Conservation (phyloP, 2,113 vertebrate species). For the Limanda limanda region DNA sequence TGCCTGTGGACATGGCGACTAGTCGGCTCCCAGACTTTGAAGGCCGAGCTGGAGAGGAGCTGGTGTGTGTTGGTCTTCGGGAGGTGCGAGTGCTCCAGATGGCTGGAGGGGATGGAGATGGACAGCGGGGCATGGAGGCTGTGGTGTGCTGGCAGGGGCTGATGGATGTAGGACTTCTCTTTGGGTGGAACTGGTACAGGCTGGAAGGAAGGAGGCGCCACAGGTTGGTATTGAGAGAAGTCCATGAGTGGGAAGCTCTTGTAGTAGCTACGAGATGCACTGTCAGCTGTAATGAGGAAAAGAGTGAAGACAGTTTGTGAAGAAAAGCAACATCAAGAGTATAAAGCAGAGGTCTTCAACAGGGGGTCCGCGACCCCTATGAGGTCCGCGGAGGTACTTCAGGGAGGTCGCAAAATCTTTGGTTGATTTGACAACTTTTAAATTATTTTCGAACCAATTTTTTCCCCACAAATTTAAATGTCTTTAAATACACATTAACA, state of each 20-base stretch:
- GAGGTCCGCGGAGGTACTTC: too few species aligned
- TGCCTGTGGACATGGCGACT: conserved; percentile 77
- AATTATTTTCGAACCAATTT: too few species aligned
- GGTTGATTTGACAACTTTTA: too few species aligned
- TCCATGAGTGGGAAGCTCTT: conserved; percentile 86
- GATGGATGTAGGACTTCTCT: conserved; percentile 83
- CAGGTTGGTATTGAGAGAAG: conserved; percentile 76
- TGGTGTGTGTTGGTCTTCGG: conserved; percentile 81
- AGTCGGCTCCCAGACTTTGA: conserved; percentile 83
- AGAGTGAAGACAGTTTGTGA: not conserved
- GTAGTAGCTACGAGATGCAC: conserved; percentile 84
- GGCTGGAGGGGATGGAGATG: conserved; percentile 78
- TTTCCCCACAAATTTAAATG: too few species aligned
- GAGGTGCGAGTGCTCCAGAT: conserved; percentile 80
- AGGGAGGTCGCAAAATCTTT: too few species aligned
- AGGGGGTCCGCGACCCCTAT: too few species aligned
- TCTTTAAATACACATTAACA: too few species aligned
- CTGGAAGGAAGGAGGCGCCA: conserved; percentile 78
- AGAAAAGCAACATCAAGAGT: not conserved
- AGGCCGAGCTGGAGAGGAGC: conserved; percentile 74
- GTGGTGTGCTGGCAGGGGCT: conserved; percentile 54
- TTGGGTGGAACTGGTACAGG: conserved; percentile 69
- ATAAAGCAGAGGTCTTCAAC: too few species aligned
- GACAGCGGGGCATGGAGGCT: conserved; percentile 82
- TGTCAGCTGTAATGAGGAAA: conserved; percentile 76